Percentiles rank a stretch among this genome's conserved stretches.
phyloP scores from a whole-genome alignment of 1,140 invertebrate genomes.

The Notospermus geniculatus region DNA sequence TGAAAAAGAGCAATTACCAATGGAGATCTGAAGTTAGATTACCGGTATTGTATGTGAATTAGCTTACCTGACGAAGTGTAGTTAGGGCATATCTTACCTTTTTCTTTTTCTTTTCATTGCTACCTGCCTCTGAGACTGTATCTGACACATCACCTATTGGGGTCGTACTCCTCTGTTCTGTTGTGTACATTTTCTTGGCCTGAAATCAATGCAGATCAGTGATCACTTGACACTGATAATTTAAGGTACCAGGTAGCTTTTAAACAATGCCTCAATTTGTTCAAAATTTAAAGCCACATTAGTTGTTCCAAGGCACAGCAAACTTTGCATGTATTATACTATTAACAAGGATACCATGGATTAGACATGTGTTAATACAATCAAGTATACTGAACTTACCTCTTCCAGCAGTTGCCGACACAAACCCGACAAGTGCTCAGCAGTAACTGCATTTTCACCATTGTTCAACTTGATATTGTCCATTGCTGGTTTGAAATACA shows the following conservation, averaged over 20 bases:
- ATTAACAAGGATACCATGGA: no score
- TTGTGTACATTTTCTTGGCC: slow-evolving; percentile 68
- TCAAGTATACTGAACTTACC: slow-evolving; percentile 30
- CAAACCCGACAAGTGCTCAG: slow-evolving; percentile 72
- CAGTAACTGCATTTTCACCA: slow-evolving; percentile 69
- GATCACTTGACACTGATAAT: no score
- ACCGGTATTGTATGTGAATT: no score
- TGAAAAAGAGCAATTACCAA: no score
- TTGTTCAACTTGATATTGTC: slow-evolving; percentile 74
- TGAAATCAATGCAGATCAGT: slow-evolving; percentile 23
- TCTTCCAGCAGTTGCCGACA: slow-evolving; percentile 77
- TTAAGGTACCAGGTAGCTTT: no score
- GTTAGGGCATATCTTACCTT: not conserved
- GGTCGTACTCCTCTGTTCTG: slow-evolving; percentile 42
- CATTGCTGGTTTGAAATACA: slow-evolving; percentile 72
- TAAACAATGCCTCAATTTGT: no score
- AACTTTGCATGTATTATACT: no score
- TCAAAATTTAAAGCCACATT: no score
- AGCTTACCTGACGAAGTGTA: no score
- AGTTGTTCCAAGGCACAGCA: no score
- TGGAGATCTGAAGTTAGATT: no score
- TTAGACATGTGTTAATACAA: no score
- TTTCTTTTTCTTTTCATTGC: slow-evolving; percentile 16
- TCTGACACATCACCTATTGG: slow-evolving; percentile 48
- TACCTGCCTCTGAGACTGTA: slow-evolving; percentile 44